Percentiles rank a stretch among this genome's conserved stretches.
Conservation (phyloP, 2,888 invertebrate species). For the Stenotaenia linearis region DNA sequence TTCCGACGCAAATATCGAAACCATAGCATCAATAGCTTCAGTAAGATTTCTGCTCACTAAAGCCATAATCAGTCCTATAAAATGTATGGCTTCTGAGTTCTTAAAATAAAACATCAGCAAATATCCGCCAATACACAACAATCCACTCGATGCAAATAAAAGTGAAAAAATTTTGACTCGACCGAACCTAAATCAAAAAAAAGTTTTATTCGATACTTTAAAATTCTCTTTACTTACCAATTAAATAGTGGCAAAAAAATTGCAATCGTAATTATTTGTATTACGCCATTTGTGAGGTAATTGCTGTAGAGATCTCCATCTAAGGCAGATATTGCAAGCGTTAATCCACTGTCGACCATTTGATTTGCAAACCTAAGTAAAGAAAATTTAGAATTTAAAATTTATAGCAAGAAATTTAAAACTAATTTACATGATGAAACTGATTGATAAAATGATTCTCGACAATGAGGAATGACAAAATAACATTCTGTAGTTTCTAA, state of each 20-base stretch:
- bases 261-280: not conserved
- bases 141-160: too few relatives aligned
- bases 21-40: not conserved
- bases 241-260: not conserved
- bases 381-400: not conserved
- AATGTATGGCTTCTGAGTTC: too few relatives aligned
- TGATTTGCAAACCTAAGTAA: not conserved
- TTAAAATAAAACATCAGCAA: too few relatives aligned
- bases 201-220: too few relatives aligned
- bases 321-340: not conserved
- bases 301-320: not conserved
- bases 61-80: too few relatives aligned
- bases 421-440: not conserved
- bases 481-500: not conserved
- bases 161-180: too few relatives aligned
- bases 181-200: too few relatives aligned
- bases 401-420: too few relatives aligned
- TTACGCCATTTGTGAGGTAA: not conserved
- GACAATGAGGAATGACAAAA: not conserved
- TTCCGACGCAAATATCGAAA: not conserved
- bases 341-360: not conserved
- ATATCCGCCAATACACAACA: too few relatives aligned
- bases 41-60: not conserved
- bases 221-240: not conserved
- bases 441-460: not conserved